Evolutionary conservation across 2,888 invertebrate species (phyloP).

Genomic region (Acronicta leporina): DNA sequence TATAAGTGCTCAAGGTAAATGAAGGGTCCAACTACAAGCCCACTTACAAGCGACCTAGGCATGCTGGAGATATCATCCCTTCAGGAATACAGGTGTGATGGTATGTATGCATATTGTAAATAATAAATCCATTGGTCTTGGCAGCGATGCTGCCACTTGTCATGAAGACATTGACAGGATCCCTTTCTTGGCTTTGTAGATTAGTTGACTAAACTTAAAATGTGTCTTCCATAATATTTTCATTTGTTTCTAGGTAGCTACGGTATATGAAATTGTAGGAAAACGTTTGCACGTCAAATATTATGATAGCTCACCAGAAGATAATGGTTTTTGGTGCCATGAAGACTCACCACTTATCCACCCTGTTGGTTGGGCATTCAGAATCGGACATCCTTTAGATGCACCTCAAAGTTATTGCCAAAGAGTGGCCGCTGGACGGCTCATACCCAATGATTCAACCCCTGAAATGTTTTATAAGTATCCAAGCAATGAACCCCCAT

Average conservation of each 20-base stretch:
- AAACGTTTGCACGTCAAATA: slow-evolving; percentile 97
- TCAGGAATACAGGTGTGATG: too few relatives aligned
- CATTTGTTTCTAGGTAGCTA: slow-evolving; percentile 90
- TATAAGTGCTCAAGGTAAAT: too few relatives aligned
- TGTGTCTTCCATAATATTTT: background rate
- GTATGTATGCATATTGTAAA: too few relatives aligned
- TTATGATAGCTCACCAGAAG: slow-evolving; percentile 94
- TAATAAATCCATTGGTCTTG: too few relatives aligned
- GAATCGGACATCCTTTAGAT: slow-evolving; percentile 96
- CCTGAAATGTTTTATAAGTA: slow-evolving; percentile 93
- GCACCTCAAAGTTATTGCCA: slow-evolving; percentile 94
- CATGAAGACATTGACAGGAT: too few relatives aligned
- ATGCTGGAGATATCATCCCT: too few relatives aligned
- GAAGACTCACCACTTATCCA: slow-evolving; percentile 98
- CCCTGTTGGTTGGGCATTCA: slow-evolving; percentile 98
- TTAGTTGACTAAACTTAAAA: too few relatives aligned
- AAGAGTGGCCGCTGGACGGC: slow-evolving; percentile 92
- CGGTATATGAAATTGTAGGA: slow-evolving; percentile 96
- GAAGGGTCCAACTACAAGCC: too few relatives aligned
- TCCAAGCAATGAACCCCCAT: slow-evolving; percentile 85
- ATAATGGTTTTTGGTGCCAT: slow-evolving; percentile 98
- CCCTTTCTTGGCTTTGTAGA: too few relatives aligned
- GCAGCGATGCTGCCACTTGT: too few relatives aligned
- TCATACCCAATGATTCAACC: slow-evolving; percentile 94
- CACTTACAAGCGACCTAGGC: too few relatives aligned